phyloP scores from a whole-genome alignment of 2,888 invertebrate genomes.

The Hanleya hanleyi region DNA sequence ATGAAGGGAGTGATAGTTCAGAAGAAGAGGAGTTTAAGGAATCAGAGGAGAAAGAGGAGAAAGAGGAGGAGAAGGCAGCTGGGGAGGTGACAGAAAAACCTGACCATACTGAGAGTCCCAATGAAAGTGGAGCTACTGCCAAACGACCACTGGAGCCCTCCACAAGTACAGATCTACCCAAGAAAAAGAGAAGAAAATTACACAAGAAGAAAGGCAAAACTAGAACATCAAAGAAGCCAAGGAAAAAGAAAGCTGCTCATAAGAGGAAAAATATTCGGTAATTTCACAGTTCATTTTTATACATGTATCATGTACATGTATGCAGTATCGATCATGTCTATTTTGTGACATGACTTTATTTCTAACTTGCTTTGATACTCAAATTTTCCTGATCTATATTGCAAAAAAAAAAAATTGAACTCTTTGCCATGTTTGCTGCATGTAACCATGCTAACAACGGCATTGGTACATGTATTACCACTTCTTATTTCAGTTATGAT shows the following conservation, averaged over 20 bases:
- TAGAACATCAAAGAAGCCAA: constrained; percentile 42
- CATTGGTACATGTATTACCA: too few relatives aligned
- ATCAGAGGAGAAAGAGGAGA: background rate
- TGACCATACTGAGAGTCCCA: background rate
- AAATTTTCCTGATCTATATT: too few relatives aligned
- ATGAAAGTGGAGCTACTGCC: background rate
- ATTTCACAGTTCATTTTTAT: background rate
- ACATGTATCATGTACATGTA: background rate
- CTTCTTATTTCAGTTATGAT: too few relatives aligned
- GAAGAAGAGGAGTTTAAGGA: background rate
- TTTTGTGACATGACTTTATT: background rate
- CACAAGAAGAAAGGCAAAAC: constrained; percentile 41
- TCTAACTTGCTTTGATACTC: background rate
- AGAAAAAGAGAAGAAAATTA: constrained; percentile 25
- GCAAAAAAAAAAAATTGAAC: too few relatives aligned
- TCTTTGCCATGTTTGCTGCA: too few relatives aligned
- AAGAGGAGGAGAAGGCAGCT: constrained; percentile 12
- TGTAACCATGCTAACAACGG: too few relatives aligned
- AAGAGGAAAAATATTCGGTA: constrained; percentile 63
- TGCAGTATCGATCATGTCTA: too few relatives aligned
- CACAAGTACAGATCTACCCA: background rate
- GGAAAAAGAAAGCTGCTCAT: constrained; percentile 40
- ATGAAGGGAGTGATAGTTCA: constrained; percentile 13
- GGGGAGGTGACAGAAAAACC: background rate
- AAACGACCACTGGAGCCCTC: background rate